phyloP scores from a whole-genome alignment of 2,113 vertebrate genomes.

The Mesocricetus auratus region DNA sequence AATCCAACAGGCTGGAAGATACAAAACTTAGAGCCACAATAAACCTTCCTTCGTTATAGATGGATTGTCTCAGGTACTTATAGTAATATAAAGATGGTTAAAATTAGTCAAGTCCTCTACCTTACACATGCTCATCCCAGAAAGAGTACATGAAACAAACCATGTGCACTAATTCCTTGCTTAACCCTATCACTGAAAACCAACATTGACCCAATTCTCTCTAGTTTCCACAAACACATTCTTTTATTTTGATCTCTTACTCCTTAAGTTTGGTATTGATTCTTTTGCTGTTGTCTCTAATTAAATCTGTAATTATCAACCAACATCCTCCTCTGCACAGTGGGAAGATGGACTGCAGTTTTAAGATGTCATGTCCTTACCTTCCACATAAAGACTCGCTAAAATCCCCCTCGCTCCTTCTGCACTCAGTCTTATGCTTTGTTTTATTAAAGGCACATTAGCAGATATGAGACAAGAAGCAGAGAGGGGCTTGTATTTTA shows the following conservation, averaged over 20 bases:
- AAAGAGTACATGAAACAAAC: neutral
- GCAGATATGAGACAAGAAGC: neutral
- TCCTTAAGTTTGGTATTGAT: neutral
- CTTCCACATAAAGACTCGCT: neutral
- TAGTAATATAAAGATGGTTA: neutral
- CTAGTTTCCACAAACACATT: neutral
- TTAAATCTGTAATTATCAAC: neutral
- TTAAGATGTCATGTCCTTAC: neutral
- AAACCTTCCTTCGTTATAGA: neutral
- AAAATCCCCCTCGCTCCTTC: neutral
- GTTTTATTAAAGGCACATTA: neutral
- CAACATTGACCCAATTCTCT: neutral
- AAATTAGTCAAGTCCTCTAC: rapidly evolving
- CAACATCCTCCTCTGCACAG: neutral
- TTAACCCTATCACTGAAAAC: neutral
- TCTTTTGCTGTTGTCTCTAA: neutral
- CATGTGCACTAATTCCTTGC: neutral
- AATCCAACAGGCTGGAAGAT: rapidly evolving
- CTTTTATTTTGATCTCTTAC: neutral
- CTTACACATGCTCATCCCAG: neutral
- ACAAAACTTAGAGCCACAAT: neutral
- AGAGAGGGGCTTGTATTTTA: neutral
- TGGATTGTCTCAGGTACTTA: neutral
- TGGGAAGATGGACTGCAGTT: neutral
- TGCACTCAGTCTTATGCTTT: neutral